Base-by-base conservation (phyloP, 2,888 invertebrate species). In the Himalopsyche kuldschensis region DNA sequence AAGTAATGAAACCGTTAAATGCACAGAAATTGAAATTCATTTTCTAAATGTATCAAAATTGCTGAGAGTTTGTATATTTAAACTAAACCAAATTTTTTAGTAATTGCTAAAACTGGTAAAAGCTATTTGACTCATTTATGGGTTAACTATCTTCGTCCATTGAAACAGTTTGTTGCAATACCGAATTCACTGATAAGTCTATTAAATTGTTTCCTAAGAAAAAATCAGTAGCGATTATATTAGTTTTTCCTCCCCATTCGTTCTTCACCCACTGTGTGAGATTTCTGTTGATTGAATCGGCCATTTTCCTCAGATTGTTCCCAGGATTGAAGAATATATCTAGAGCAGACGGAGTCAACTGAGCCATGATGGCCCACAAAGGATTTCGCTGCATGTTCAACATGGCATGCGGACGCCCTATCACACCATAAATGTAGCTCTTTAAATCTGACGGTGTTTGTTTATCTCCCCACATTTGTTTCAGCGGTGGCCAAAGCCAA, bases 191-290 rank as follows among this genome's bases (percentile, higher is more conserved):
- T 24, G 85, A 78, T 27, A 94, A 89, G 87, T 95, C 95, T 78
- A 96, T 91, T 46, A 96, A 91, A 88, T 95, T 95, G 75, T 94
- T 95, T 30, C 93, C 94, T 85, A 95, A 91, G 88, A 96, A 95
- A 88, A 94, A 96, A 89, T 96, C 96, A 6, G 94, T 93, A 0
- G 96, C 94, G 3, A 96, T 93, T 32, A 96, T 94, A 88, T 96
- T 96, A 10, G 94, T 94, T 80, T 92, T 92, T 17, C 91, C 89
- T 76, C 94, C 91, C 95, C 95, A 96, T 75, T 92, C 92, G 4
- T 94, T 93, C 80, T 91, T 88, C 27, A 96, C 93, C 91, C 96
- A 95, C 55, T 91, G 90, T 0, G 94, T 94, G 0, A 96, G 92
- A 87, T 95, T 93, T 48, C 93, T 92, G 89, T 96, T 96, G 17